Evolutionary conservation across 2,113 vertebrate genomes (phyloP).

Genomic region (Kryptolebias marmoratus): DNA sequence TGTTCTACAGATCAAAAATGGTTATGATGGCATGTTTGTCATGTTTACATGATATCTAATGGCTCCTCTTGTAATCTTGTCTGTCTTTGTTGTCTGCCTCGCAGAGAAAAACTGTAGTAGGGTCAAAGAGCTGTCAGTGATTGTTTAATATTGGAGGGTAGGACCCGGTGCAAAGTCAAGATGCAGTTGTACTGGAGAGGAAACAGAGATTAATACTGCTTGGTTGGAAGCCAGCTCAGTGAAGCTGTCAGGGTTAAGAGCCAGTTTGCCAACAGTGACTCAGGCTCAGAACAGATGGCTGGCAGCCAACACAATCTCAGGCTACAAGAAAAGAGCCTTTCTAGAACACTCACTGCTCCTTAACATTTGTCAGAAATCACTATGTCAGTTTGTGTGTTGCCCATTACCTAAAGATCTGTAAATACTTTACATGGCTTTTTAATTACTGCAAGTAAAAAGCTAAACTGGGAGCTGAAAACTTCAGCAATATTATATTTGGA

Average conservation of each 20-base stretch:
- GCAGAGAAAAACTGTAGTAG: neutral
- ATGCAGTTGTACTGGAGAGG: constrained; percentile 23
- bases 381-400: neutral
- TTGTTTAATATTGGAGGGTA: constrained; percentile 7
- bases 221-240: constrained; percentile 56
- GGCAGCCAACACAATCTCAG: constrained; percentile 53
- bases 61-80: neutral
- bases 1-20: neutral
- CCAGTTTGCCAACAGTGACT: constrained; percentile 57
- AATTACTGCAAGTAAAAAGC: neutral
- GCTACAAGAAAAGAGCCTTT: constrained; percentile 42
- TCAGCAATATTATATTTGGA: no score
- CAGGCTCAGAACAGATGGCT: constrained; percentile 46
- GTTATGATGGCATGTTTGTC: neutral
- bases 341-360: constrained; percentile 28
- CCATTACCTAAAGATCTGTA: neutral
- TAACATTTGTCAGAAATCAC: constrained; percentile 22
- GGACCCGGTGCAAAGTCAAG: constrained; percentile 24
- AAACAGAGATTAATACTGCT: constrained; percentile 41
- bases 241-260: constrained; percentile 50
- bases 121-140: neutral
- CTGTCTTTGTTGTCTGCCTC: constrained; percentile 8
- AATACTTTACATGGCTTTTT: neutral
- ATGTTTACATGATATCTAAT: neutral
- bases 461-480: no score